Conservation (phyloP, 1,140 invertebrate genomes). For the Drosophila littoralis region DNA sequence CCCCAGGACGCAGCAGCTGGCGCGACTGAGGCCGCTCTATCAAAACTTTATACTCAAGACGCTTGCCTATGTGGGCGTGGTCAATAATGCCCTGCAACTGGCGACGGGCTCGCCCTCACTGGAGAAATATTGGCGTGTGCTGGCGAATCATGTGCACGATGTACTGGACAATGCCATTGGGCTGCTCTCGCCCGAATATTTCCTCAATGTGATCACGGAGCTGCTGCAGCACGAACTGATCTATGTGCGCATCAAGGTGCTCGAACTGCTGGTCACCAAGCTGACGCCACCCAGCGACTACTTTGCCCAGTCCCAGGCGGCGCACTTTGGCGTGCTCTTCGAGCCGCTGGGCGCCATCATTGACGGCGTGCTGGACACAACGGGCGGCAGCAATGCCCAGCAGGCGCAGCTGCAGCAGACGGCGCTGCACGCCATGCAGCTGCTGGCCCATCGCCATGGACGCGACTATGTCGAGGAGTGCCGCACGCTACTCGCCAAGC, state of each 20-base stretch:
- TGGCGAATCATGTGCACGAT: constrained; percentile 91
- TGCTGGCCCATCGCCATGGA: constrained; percentile 90
- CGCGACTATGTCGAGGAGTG: constrained; percentile 87
- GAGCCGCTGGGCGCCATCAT: constrained; percentile 88
- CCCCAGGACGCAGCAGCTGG: constrained; percentile 55
- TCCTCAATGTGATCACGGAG: constrained; percentile 90
- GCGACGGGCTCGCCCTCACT: constrained; percentile 82
- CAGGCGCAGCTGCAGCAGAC: constrained; percentile 90
- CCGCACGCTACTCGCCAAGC: constrained; percentile 87
- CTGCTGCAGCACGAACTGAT: constrained; percentile 89
- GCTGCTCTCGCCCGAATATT: constrained; percentile 90
- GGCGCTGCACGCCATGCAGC: constrained; percentile 91
- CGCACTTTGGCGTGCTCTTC: constrained; percentile 86
- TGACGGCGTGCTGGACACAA: constrained; percentile 85
- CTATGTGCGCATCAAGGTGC: constrained; percentile 90
- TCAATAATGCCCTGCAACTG: constrained; percentile 85
- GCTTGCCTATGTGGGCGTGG: constrained; percentile 88
- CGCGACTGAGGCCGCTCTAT: constrained; percentile 84
- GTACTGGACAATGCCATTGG: constrained; percentile 91
- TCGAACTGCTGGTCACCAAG: constrained; percentile 93
- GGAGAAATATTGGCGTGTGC: constrained; percentile 91
- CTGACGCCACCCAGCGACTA: constrained; percentile 89
- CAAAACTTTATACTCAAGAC: constrained; percentile 89
- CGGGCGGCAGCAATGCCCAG: constrained; percentile 84
- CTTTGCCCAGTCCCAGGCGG: constrained; percentile 85